Evolutionary conservation across 1,140 invertebrate species (phyloP).

Genomic region (Lanistes nyassanus): DNA sequence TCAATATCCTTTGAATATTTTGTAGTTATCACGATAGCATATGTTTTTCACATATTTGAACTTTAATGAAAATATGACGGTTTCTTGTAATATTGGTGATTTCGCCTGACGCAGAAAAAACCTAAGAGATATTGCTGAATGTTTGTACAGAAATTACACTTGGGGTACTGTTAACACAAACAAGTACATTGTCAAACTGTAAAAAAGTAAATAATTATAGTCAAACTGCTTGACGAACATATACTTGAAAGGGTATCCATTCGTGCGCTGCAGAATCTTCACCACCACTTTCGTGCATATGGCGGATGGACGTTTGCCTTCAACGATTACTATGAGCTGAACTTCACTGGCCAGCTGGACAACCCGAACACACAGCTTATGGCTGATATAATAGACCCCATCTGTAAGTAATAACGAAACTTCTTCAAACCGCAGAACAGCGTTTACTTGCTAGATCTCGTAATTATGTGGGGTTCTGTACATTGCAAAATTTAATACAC

Average conservation of each 20-base stretch:
- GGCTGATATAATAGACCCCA: constrained; percentile 55
- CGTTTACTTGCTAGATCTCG: too few relatives aligned
- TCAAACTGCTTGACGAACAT: neutral
- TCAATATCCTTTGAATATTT: too few relatives aligned
- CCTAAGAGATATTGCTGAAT: neutral
- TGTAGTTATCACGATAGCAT: too few relatives aligned
- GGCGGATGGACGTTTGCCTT: constrained; percentile 61
- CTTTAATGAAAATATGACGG: too few relatives aligned
- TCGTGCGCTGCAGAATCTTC: constrained; percentile 47
- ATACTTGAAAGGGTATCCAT: neutral
- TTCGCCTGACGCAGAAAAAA: too few relatives aligned
- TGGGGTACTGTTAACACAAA: too few relatives aligned
- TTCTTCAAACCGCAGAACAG: too few relatives aligned
- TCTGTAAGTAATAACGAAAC: constrained; percentile 46
- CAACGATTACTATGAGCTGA: constrained; percentile 46
- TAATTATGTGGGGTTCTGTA: too few relatives aligned
- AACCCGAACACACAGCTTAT: constrained; percentile 46
- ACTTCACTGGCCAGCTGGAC: constrained; percentile 50
- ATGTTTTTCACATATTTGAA: too few relatives aligned
- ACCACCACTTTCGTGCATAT: constrained; percentile 56
- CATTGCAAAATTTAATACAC: too few relatives aligned
- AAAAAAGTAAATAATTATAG: neutral
- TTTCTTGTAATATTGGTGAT: too few relatives aligned
- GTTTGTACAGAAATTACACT: neutral
- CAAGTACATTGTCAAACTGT: too few relatives aligned